Percentiles rank a stretch among this genome's conserved stretches.
Conservation (phyloP, 2,888 invertebrate genomes). For the Nematopogon swammerdamellus region DNA sequence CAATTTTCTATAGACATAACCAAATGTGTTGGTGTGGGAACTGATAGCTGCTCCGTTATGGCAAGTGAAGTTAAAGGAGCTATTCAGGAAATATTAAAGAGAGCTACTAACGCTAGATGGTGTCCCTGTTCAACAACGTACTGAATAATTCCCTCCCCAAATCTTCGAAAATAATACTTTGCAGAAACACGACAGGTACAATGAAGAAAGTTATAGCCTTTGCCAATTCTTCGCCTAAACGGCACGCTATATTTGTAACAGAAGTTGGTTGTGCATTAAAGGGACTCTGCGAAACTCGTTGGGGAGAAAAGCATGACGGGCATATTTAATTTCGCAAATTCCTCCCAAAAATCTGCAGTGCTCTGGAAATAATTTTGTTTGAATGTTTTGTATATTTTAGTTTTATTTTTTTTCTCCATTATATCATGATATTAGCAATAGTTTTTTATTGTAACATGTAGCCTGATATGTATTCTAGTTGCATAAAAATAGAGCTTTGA, state of each 20-base stretch:
- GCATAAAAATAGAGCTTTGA: too few relatives aligned
- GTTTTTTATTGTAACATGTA: too few relatives aligned
- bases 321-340: background rate
- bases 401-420: too few relatives aligned
- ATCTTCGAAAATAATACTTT: slow-evolving; percentile 12
- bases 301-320: background rate
- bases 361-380: too few relatives aligned
- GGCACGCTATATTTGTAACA: background rate
- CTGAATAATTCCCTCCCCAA: slow-evolving; percentile 16
- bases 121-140: slow-evolving; percentile 17
- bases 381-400: too few relatives aligned
- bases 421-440: too few relatives aligned
- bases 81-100: slow-evolving; percentile 15
- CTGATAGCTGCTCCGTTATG: slow-evolving; percentile 20
- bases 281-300: background rate
- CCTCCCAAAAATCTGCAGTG: too few relatives aligned
- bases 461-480: too few relatives aligned
- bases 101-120: slow-evolving; percentile 13
- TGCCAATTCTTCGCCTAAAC: background rate
- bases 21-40: slow-evolving; percentile 14
- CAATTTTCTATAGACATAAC: slow-evolving; percentile 14
- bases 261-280: background rate
- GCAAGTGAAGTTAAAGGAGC: slow-evolving; percentile 17
- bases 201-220: background rate
- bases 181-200: background rate